phyloP scores from a whole-genome alignment of 2,888 invertebrate species.

The Monopis laevigella region DNA sequence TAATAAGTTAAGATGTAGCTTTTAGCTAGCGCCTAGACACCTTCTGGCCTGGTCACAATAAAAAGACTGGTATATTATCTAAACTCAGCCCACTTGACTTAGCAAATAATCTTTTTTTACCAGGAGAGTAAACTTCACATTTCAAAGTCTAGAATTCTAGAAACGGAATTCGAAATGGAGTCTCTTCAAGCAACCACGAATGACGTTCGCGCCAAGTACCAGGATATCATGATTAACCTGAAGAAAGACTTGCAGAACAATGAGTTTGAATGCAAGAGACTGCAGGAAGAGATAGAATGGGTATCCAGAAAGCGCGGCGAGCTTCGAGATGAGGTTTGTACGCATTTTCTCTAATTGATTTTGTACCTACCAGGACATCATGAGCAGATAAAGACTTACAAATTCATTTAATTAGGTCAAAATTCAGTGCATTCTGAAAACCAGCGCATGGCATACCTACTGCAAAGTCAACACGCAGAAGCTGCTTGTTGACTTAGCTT shows the following conservation, averaged over 20 bases:
- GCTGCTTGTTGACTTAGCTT: too few relatives aligned
- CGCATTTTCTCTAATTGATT: not conserved
- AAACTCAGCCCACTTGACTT: too few relatives aligned
- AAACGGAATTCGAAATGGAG: slow-evolving; percentile 53
- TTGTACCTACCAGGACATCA: too few relatives aligned
- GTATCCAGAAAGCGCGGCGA: slow-evolving; percentile 48
- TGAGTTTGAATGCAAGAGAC: slow-evolving; percentile 49
- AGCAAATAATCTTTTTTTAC: not conserved
- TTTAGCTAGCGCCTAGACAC: too few relatives aligned
- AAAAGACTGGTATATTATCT: too few relatives aligned
- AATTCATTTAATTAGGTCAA: too few relatives aligned
- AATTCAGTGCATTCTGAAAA: too few relatives aligned
- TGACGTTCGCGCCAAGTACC: slow-evolving; percentile 38
- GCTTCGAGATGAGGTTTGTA: slow-evolving; percentile 44
- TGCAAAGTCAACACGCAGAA: too few relatives aligned
- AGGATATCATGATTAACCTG: slow-evolving; percentile 46
- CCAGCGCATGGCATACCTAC: too few relatives aligned
- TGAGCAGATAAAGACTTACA: too few relatives aligned
- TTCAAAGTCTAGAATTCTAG: slow-evolving; percentile 51
- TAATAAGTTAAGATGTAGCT: too few relatives aligned
- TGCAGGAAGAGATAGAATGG: slow-evolving; percentile 59
- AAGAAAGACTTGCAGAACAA: slow-evolving; percentile 38
- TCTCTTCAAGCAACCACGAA: slow-evolving; percentile 50
- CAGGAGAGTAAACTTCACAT: slow-evolving; percentile 52
- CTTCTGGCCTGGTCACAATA: too few relatives aligned